Evolutionary conservation across 2,797 vertebrate genomes (phyloP).

Genomic region (Decapterus maruadsi): DNA sequence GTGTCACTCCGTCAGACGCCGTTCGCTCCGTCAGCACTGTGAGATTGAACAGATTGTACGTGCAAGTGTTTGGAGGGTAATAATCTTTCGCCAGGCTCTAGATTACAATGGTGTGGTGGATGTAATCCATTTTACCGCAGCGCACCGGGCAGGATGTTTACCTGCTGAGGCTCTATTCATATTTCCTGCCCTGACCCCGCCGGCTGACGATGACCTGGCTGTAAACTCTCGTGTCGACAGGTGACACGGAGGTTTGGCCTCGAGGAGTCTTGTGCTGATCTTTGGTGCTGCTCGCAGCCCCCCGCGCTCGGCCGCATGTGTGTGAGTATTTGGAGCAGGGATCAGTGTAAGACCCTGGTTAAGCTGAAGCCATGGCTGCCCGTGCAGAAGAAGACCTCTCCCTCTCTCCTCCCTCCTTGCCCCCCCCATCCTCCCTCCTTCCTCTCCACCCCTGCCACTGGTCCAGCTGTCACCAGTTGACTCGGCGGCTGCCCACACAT

Average conservation of each 20-base stretch:
- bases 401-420: constrained; percentile 22
- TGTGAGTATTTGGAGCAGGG: constrained; percentile 65
- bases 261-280: constrained; percentile 1
- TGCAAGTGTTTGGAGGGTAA: constrained; percentile 59
- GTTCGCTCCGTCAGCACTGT: constrained; percentile 32
- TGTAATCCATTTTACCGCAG: constrained; percentile 66
- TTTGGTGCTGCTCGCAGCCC: constrained; percentile 1
- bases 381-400: constrained; percentile 58
- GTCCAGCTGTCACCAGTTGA: constrained; percentile 80
- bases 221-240: background rate
- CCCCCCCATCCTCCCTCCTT: background rate
- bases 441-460: constrained; percentile 28
- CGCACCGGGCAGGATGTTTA: constrained; percentile 47
- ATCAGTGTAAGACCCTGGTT: constrained; percentile 79
- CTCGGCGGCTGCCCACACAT: constrained; percentile 60
- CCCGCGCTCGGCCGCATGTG: constrained; percentile 25
- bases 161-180: constrained; percentile 59
- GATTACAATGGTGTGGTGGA: constrained; percentile 56
- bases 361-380: constrained; percentile 66
- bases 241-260: background rate
- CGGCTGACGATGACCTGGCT: constrained; percentile 19
- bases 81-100: constrained; percentile 58
- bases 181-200: constrained; percentile 49
- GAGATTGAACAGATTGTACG: constrained; percentile 58
- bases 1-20: constrained; percentile 17